Evolutionary conservation across 2,888 invertebrate genomes (phyloP).

Genomic region (Synanthedon formicaeformis): DNA sequence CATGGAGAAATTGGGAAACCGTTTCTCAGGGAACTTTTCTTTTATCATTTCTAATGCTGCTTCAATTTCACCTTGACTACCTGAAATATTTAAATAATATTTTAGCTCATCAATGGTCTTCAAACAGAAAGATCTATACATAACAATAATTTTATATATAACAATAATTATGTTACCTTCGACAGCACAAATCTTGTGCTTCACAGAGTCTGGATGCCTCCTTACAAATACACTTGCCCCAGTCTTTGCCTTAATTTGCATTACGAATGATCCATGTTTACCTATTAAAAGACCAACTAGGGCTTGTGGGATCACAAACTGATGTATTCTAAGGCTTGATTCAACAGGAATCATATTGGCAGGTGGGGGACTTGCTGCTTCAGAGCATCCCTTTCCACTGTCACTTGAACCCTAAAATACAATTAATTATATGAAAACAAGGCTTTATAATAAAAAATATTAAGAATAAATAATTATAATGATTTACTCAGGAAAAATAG

Average conservation of each 20-base stretch:
- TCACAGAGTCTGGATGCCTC: slow-evolving; percentile 78
- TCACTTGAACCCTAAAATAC: slow-evolving; percentile 78
- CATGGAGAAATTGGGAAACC: slow-evolving; percentile 84
- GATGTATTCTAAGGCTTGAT: slow-evolving; percentile 69
- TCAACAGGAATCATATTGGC: slow-evolving; percentile 68
- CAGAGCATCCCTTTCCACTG: slow-evolving; percentile 85
- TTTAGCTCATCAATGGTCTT: too few species aligned
- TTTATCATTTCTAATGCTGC: slow-evolving; percentile 87
- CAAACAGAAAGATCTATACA: not conserved
- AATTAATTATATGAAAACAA: too few species aligned
- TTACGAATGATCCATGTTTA: slow-evolving; percentile 83
- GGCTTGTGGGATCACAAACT: slow-evolving; percentile 80
- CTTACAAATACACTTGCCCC: slow-evolving; percentile 84
- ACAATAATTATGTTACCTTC: slow-evolving; percentile 71
- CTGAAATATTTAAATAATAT: too few species aligned
- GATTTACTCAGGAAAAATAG: too few species aligned
- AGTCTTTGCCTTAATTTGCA: slow-evolving; percentile 81
- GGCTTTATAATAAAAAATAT: too few species aligned
- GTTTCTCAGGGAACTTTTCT: slow-evolving; percentile 84
- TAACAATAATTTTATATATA: not conserved
- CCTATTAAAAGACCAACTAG: slow-evolving; percentile 92
- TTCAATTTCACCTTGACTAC: slow-evolving; percentile 77
- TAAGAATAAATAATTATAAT: too few species aligned
- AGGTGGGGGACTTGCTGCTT: slow-evolving; percentile 78
- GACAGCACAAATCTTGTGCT: slow-evolving; percentile 85